Percentiles rank a stretch among this genome's conserved stretches.
phyloP scores from a whole-genome alignment of 2,797 vertebrate genomes.

The Danio tinwini region DNA sequence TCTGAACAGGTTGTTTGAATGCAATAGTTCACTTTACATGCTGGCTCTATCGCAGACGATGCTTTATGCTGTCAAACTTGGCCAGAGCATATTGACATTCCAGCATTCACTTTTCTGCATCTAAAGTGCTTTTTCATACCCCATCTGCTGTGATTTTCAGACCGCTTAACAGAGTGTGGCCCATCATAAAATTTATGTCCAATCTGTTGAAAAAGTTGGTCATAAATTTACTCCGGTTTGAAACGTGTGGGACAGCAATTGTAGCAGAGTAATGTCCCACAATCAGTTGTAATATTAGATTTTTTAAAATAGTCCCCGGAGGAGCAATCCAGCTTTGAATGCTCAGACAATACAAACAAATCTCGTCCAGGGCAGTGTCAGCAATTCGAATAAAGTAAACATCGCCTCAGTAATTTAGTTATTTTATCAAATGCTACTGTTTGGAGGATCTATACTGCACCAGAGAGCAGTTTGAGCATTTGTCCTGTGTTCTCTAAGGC shows the following conservation, averaged over 20 bases:
- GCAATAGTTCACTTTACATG: constrained; percentile 32
- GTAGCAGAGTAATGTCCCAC: constrained; percentile 25
- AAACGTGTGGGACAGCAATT: constrained; percentile 5
- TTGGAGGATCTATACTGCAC: background rate
- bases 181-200: constrained; percentile 53
- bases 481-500: constrained; percentile 11
- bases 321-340: background rate
- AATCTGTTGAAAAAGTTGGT: constrained; percentile 34
- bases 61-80: constrained; percentile 37
- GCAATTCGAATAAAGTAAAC: background rate
- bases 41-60: constrained; percentile 36
- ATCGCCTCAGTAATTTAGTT: constrained; percentile 2
- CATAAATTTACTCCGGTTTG: constrained; percentile 41
- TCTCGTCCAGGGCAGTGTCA: background rate
- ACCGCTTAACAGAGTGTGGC: constrained; percentile 28
- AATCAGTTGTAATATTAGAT: constrained; percentile 16
- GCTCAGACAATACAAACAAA: background rate
- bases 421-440: background rate
- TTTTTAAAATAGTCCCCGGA: background rate
- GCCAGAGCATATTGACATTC: constrained; percentile 38
- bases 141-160: constrained; percentile 56
- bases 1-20: constrained; percentile 53
- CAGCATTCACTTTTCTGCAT: constrained; percentile 44
- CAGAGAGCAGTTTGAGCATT: constrained; percentile 1
- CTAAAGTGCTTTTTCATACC: constrained; percentile 42